Evolutionary conservation across 2,888 invertebrate genomes (phyloP), one percentile per base, ranked within the genome.

Genomic region (Megaustenia siamemsis): DNA sequence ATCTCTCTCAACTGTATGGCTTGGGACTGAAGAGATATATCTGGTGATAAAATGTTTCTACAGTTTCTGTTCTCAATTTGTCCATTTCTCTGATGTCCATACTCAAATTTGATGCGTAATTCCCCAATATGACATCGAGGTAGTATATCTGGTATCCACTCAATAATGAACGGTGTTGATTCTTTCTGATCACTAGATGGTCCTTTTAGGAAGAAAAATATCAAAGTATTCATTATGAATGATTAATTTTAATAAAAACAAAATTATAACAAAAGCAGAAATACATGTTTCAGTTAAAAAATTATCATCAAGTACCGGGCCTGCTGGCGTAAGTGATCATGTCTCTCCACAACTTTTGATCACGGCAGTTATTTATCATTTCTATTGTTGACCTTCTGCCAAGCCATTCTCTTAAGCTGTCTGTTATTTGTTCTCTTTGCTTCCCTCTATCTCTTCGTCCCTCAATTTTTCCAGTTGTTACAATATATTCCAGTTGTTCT

Each of bases 131-230:
- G 95, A 56, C 96, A 96, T 87, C 95, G 94, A 10, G 96, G 96
- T 80, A 96, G 94, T 82, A 96, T 95, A 91, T 96, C 96, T 0
- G 97, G 96, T 85, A 96, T 96, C 97, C 97, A 97, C 92, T 96
- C 96, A 69, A 97, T 95, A 45, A 96, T 94, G 91, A 97, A 96
- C 32, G 96, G 96, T 83, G 95, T 96, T 87, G 95, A 95, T 77
- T 96, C 95, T 83, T 95, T 94, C 91, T 95, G 95, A 89, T 95
- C 95, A 56, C 94, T 93, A 43, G 95, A 94, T 53, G 94, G 95
- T 77, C 95, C 95, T 95, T 90, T 6, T 80, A 80, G n/a, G 53
- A 78, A 83, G 49, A 68, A 68, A 43, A 66, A 45, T 32, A 43
- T 21, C 18, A 40, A 38, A 40, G 15, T 32, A 32, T 5, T 18